Conservation (phyloP, 2,888 invertebrate genomes). For the Dyspetes luteomarginatus region DNA sequence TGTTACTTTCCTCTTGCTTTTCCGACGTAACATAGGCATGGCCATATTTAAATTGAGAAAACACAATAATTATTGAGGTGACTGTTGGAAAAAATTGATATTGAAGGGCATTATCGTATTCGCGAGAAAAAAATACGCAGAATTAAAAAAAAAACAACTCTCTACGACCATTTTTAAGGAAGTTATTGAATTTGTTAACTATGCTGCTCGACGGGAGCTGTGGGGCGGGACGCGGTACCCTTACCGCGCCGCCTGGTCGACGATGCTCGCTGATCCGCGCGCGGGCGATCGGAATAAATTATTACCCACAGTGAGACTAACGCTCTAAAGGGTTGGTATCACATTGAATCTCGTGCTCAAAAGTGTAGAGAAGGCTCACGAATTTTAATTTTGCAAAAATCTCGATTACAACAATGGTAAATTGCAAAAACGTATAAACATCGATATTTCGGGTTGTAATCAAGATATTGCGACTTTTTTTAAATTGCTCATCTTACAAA, state of each 20-base stretch:
- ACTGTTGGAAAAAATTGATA: slow-evolving; percentile 1
- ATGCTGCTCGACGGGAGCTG: not conserved
- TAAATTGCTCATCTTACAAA: no score
- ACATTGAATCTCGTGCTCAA: not conserved
- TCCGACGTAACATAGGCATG: no score
- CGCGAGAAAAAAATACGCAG: not conserved
- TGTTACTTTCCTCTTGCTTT: no score
- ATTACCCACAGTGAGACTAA: not conserved
- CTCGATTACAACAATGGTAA: not conserved
- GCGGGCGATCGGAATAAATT: not conserved
- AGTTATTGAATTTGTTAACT: slow-evolving; percentile 30
- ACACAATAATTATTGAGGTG: no score
- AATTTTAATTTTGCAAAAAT: not conserved
- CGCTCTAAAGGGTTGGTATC: not conserved
- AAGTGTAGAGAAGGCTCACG: not conserved
- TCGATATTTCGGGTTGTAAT: no score
- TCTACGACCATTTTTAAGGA: slow-evolving; percentile 2
- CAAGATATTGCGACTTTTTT: no score
- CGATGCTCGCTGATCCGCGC: not conserved
- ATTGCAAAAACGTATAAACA: not conserved
- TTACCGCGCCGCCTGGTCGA: not conserved
- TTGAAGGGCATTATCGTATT: slow-evolving; percentile 1
- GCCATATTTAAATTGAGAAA: no score
- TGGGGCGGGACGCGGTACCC: not conserved
- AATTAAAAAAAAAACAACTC: not conserved